Evolutionary conservation across 2,797 vertebrate species (phyloP), one percentile per base, ranked within the genome.

Genomic region (Thalassophryne amazonica): DNA sequence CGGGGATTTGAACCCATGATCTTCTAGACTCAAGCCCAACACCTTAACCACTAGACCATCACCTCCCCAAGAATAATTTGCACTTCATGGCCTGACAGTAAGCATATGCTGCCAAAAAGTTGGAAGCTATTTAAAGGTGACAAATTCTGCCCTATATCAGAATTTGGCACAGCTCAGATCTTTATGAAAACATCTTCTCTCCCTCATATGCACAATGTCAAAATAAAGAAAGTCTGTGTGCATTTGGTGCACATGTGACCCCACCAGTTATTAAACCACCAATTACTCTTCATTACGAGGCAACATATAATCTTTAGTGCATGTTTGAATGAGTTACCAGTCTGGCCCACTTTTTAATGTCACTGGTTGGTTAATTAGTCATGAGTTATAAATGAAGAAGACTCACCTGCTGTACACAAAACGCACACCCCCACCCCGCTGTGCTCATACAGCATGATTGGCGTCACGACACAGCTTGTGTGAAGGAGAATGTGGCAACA

Each of bases 361-460:
- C 31, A 49, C 40, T 53, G 60, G 37, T 64, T 76, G 66, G 60
- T 49, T 72, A 80, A 80, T 80, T 81, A 83, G 63, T 57, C 48
- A 73, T 40, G 65, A 55, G 54, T 69, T 40, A 36, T 69, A 69
- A 83, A 55, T 68, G 52, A 69, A 19, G 16, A 21, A 27, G 57
- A 72, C 67, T 57, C 45, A 75, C 59, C 69, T 25, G 49, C 70
- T 77, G 55, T n/a, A 59, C 18, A 34, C 11, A 50, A 28, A 68
- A 36, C 4, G 41, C 7, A 21, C 29, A 2, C 12, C 48, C 51
- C 45, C 53, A 60, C 53, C 34, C 28, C 3, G 14, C 29, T 51
- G 23, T 11, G 29, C 48, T 76, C 23, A 54, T 41, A 71, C 48
- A 58, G 35, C 52, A 34, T 52, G 35, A 74, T 57, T 50, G 55